Evolutionary conservation across 2,797 vertebrate genomes (phyloP), one percentile per base, ranked within the genome.

Genomic region (Tokudaia tokunoshimensis): DNA sequence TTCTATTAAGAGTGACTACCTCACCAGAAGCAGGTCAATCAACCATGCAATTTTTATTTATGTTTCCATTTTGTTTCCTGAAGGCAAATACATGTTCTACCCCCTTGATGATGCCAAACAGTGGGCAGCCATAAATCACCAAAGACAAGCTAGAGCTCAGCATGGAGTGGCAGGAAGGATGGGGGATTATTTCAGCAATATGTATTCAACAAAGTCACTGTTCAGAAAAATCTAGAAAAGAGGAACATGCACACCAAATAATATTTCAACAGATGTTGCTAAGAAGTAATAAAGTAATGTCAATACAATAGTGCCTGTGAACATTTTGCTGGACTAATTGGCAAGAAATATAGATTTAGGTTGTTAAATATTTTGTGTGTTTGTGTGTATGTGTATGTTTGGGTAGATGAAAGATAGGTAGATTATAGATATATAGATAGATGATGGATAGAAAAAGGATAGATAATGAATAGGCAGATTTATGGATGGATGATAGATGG

Each of bases 11-110:
- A 44, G 72, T 85, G 74, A 63, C 76, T 72, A 90, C 94, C 81
- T 94, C 74, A 61, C 93, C 87, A 98, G 96, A 96, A 97, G 93
- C 84, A 96, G 78, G 52, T 91, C 96, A 94, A 95, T 96, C 94
- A 97, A 86, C 96, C 97, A 94, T 92, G 93, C 83, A 1, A 37
- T 94, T 97, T 97, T 97, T 97, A 96, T 97, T 97, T 96, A 96
- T 97, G 93, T 96, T 96, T 96, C 92, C 88, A 90, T 97, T 95
- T 94, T 80, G 96, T 97, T 97, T 97, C 97, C 92, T 94, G 91
- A 97, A 89, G 97, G 94, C 95, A 97, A 95, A 95, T 97, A 83
- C 94, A 96, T 95, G 92, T 94, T 94, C 97, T 95, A 94, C 44
- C 94, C 96, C 85, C 92, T 96, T 97, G 95, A 92, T 96, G 97